Evolutionary conservation across 2,797 vertebrate genomes (phyloP), one percentile per base, ranked within the genome.

Genomic region (Gadopsis bispinosus): DNA sequence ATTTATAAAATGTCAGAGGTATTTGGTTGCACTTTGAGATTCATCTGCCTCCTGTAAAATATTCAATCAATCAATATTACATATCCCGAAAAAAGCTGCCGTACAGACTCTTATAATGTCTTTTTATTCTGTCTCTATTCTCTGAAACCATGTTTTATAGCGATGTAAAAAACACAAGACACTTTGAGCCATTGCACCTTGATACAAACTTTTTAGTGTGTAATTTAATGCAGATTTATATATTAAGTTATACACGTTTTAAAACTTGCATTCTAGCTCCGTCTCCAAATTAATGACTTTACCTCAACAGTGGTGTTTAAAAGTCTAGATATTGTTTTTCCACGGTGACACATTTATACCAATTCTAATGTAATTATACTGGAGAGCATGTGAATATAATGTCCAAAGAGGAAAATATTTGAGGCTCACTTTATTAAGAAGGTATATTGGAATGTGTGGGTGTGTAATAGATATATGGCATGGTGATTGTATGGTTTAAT

Each of bases 281-380:
- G 64, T 71, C 54, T 81, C 70, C 75, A 89, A 83, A 83, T 59
- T 85, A 61, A 83, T 51, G 65, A 53, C 79, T 79, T 85, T 83
- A 83, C 78, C 70, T 87, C 78, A 87, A 51, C 60, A 61, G 56
- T 54, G 16, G 19, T 72, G 17, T 80, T 48, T 75, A 9, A 78
- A 76, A 73, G 59, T 74, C 20, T 77, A 64, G 7, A 70, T 76
- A 41, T 75, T 74, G 51, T 71, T 87, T 87, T 90, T 90, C 81
- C 81, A 87, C 83, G 76, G 74, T 37, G 55, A 53, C 59, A 75
- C 67, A 73, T 37, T 37, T 31, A 55, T 53, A 53, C 8, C 41
- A 68, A 10, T 73, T 77, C 37, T 55, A 43, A 66, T 68, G 59
- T 61, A 63, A 80, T 75, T 53, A 60, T 33, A 73, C n/a, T 45